Conservation (phyloP, 2,797 vertebrate genomes). For the Spea hammondii region DNA sequence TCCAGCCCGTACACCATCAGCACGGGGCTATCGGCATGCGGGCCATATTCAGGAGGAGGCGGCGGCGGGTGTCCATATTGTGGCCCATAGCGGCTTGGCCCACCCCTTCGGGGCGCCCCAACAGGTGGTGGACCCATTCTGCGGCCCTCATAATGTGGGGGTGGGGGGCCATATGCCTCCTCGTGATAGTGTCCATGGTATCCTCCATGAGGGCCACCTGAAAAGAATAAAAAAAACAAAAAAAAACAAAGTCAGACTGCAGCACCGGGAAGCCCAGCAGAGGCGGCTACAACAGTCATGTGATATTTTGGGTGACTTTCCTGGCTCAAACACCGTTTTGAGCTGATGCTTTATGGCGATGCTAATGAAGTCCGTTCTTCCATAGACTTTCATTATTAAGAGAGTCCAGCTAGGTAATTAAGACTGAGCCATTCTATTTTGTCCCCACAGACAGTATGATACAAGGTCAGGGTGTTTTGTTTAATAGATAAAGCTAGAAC, state of each 20-base stretch:
- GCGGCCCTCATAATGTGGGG: slow-evolving; percentile 85
- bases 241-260: not conserved
- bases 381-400: too few species aligned
- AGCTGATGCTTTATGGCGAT: too few species aligned
- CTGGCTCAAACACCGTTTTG: too few species aligned
- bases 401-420: not conserved
- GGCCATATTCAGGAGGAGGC: slow-evolving; percentile 77
- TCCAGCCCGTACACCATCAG: slow-evolving; percentile 93
- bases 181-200: slow-evolving; percentile 86
- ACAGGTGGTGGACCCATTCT: slow-evolving; percentile 78
- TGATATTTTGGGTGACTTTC: too few species aligned
- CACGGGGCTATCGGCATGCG: slow-evolving; percentile 88
- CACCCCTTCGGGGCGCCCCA: slow-evolving; percentile 76
- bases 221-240: slow-evolving; percentile 28
- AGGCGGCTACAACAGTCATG: not conserved
- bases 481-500: too few species aligned
- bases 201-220: slow-evolving; percentile 84
- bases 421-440: too few species aligned
- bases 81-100: slow-evolving; percentile 75
- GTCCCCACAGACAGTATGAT: too few species aligned
- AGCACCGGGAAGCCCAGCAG: not conserved
- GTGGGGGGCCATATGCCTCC: slow-evolving; percentile 83
- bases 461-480: too few species aligned
- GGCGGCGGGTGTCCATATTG: slow-evolving; percentile 80
- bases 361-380: too few species aligned